phyloP scores from a whole-genome alignment of 1,140 invertebrate species.

The Zaprionus ornatus region DNA sequence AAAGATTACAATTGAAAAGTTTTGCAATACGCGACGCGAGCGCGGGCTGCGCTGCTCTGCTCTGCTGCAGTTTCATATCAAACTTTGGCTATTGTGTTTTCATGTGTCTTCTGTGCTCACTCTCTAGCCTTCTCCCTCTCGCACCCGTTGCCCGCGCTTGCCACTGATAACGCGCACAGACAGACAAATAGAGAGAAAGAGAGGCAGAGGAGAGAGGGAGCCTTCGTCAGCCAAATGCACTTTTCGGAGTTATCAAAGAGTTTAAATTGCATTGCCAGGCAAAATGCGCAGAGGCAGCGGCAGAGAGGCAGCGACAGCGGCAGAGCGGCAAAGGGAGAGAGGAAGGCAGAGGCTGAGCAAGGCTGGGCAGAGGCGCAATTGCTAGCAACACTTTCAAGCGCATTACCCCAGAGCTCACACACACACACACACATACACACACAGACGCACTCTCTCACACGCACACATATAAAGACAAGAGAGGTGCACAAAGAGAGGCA shows the following conservation, averaged over 20 bases:
- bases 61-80: constrained; percentile 71
- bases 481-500: not conserved
- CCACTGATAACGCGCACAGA: constrained; percentile 55
- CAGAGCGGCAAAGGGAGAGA: no score
- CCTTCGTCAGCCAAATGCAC: constrained; percentile 74
- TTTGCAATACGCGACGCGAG: constrained; percentile 69
- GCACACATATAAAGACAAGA: constrained; percentile 2
- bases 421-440: constrained; percentile 16
- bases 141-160: not conserved
- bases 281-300: constrained; percentile 17
- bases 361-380: constrained; percentile 22
- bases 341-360: not conserved
- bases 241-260: constrained; percentile 80
- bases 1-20: constrained; percentile 79
- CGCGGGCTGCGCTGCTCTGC: constrained; percentile 25
- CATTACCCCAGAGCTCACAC: constrained; percentile 57
- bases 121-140: not conserved
- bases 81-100: constrained; percentile 81
- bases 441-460: not conserved
- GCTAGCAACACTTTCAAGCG: constrained; percentile 73
- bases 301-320: not conserved
- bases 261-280: constrained; percentile 78
- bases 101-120: constrained; percentile 65
- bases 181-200: not conserved
- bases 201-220: constrained; percentile 8